phyloP scores from a whole-genome alignment of 2,888 invertebrate genomes.

The Caenorhabditis plicata region DNA sequence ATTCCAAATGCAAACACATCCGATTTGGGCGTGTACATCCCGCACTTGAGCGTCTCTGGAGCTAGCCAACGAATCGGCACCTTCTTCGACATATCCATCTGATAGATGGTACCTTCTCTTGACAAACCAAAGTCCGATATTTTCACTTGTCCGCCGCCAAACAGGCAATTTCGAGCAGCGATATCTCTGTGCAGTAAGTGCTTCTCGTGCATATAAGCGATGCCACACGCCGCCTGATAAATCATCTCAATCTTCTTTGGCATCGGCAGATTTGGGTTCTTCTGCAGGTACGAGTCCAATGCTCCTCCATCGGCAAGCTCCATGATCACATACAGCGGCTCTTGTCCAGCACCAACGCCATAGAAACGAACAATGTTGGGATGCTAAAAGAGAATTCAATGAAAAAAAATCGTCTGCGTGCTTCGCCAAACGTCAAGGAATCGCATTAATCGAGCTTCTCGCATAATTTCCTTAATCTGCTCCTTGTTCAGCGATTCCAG shows the following conservation, averaged over 20 bases:
- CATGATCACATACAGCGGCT: slow-evolving; percentile 50
- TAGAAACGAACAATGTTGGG: slow-evolving; percentile 31
- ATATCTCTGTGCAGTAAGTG: slow-evolving; percentile 28
- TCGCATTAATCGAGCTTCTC: slow-evolving; percentile 50
- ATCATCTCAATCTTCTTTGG: slow-evolving; percentile 42
- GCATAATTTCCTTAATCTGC: slow-evolving; percentile 51
- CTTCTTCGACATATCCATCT: slow-evolving; percentile 27
- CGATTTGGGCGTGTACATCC: slow-evolving; percentile 23
- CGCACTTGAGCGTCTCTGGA: slow-evolving; percentile 26
- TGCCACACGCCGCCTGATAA: slow-evolving; percentile 35
- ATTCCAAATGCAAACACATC: slow-evolving; percentile 41
- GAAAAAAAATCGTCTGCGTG: too few species aligned
- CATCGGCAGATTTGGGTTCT: slow-evolving; percentile 21
- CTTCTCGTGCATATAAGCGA: slow-evolving; percentile 43
- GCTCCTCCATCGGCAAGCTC: slow-evolving; percentile 43
- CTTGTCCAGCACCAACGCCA: slow-evolving; percentile 42
- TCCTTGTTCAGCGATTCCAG: slow-evolving; percentile 45
- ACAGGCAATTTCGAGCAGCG: slow-evolving; percentile 36
- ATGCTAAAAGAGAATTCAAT: slow-evolving; percentile 14
- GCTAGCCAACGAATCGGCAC: slow-evolving; percentile 41
- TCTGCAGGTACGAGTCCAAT: slow-evolving; percentile 40
- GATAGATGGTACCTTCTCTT: slow-evolving; percentile 13
- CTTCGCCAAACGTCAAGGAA: slow-evolving; percentile 30
- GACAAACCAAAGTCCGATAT: slow-evolving; percentile 37
- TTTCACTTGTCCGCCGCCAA: slow-evolving; percentile 32